A percentile compares a stretch with the other conserved stretches of the same genome.
Conservation (phyloP, 2,797 vertebrate genomes). For the Synaphobranchus kaupii region DNA sequence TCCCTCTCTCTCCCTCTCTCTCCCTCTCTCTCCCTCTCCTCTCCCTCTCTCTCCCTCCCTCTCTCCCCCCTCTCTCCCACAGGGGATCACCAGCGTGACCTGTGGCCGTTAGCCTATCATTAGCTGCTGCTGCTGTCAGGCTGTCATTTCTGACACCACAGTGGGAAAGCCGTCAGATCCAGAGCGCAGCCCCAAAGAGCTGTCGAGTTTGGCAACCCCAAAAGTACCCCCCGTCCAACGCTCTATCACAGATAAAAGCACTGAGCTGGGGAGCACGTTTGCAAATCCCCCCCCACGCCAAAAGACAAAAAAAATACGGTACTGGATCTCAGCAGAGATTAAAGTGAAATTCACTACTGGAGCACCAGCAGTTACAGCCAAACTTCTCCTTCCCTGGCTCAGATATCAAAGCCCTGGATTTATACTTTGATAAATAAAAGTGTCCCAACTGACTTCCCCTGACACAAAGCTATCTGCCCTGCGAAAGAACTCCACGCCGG, state of each 20-base stretch:
- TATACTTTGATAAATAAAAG: constrained; percentile 3
- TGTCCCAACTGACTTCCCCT: not conserved
- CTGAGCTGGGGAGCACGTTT: not conserved
- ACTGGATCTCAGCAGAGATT: not conserved
- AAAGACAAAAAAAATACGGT: not conserved
- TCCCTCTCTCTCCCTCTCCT: not conserved
- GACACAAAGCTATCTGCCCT: not conserved
- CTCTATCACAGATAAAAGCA: not conserved
- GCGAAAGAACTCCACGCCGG: not conserved
- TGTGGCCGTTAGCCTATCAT: constrained; percentile 31
- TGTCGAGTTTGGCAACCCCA: not conserved
- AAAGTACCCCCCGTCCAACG: not conserved
- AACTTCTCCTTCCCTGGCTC: not conserved
- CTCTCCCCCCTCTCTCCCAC: not conserved
- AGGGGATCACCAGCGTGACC: not conserved
- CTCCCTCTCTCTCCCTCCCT: too few species aligned
- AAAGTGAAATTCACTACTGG: not conserved
- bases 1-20: not conserved
- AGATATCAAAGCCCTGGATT: not conserved
- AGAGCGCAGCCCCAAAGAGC: not conserved
- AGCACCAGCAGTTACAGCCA: not conserved
- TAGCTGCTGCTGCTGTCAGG: constrained; percentile 37
- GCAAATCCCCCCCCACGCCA: not conserved
- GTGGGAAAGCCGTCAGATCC: not conserved
- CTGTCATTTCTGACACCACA: constrained; percentile 41